Conservation (phyloP, 1,140 invertebrate species). For the Choristoneura fumiferana region DNA sequence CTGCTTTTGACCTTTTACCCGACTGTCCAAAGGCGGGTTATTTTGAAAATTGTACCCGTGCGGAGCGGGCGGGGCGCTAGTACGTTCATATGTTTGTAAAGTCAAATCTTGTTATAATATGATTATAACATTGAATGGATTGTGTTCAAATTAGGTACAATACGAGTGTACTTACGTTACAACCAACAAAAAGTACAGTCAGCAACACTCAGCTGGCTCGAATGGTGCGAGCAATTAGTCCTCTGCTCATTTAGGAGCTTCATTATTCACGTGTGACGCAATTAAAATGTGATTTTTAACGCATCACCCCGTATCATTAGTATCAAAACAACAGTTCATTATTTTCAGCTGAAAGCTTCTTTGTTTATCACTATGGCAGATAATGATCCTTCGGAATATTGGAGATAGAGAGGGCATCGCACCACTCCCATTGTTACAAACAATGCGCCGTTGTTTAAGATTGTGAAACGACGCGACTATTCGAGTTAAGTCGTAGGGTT, state of each 20-base stretch:
- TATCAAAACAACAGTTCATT: not conserved
- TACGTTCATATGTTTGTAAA: too few species aligned
- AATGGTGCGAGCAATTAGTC: not conserved
- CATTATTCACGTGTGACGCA: not conserved
- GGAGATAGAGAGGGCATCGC: not conserved
- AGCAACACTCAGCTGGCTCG: too few species aligned
- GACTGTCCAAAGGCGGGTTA: too few species aligned
- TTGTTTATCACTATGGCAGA: not conserved
- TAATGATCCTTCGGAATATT: conserved; percentile 11
- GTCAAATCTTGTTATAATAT: too few species aligned
- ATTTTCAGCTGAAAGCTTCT: not conserved
- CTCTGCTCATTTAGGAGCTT: not conserved
- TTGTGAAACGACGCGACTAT: not conserved
- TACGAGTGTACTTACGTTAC: too few species aligned
- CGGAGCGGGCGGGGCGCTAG: too few species aligned
- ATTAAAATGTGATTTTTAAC: not conserved
- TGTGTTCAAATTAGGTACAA: too few species aligned
- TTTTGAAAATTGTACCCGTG: too few species aligned
- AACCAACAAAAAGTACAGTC: too few species aligned
- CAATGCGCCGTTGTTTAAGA: conserved; percentile 6
- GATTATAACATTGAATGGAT: too few species aligned
- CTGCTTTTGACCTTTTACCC: too few species aligned
- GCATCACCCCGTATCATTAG: not conserved
- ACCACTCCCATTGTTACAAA: not conserved
- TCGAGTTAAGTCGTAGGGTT: too few species aligned